phyloP scores from a whole-genome alignment of 2,797 vertebrate species.

The Calcarius lapponicus region DNA sequence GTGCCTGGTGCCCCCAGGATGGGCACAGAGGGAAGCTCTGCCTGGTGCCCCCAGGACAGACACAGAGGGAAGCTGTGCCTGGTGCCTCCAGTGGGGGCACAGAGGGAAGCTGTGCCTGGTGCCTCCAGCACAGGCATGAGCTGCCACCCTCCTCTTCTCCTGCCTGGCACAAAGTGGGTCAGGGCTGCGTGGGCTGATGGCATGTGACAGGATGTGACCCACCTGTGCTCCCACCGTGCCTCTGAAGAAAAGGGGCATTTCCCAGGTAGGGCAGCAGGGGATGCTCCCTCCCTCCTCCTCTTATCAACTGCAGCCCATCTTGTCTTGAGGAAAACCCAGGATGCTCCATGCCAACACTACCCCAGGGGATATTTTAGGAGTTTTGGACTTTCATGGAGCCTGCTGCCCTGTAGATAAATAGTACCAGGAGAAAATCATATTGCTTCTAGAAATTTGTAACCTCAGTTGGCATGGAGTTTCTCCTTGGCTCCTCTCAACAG shows the following conservation, averaged over 20 bases:
- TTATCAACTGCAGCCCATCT: not conserved
- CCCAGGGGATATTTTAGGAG: not conserved
- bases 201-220: fast-evolving
- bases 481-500: not conserved
- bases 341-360: not conserved
- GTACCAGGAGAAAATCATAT: not conserved
- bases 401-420: not conserved
- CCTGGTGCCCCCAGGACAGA: not conserved
- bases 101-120: no score
- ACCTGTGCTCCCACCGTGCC: fast-evolving
- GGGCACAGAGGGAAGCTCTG: not conserved
- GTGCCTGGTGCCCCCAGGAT: no score
- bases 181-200: not conserved
- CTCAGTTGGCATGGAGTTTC: not conserved
- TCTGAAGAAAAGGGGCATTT: not conserved
- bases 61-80: no score
- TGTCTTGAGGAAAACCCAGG: fast-evolving
- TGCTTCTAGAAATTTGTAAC: not conserved
- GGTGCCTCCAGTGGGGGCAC: no score
- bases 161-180: not conserved
- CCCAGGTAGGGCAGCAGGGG: not conserved
- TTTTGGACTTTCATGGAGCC: not conserved
- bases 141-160: not conserved
- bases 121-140: fast-evolving
- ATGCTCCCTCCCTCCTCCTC: not conserved